phyloP scores from a whole-genome alignment of 2,113 vertebrate species.

The Rallus limicola region DNA sequence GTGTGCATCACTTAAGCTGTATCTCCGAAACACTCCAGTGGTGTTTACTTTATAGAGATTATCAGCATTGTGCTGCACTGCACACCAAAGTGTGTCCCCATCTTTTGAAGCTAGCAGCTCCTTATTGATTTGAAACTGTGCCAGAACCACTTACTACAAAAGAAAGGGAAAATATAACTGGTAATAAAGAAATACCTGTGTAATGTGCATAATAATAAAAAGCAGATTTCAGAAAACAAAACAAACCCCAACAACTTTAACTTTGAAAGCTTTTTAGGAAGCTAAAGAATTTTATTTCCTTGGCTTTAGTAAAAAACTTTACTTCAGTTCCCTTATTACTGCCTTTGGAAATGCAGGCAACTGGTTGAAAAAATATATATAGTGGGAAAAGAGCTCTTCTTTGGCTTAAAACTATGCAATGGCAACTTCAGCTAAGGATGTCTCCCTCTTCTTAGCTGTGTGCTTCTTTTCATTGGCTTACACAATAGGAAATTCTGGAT shows the following conservation, averaged over 20 bases:
- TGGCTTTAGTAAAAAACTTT: neutral
- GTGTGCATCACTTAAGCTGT: accelerated
- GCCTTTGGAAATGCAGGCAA: neutral
- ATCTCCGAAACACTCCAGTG: neutral
- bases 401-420: neutral
- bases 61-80: neutral
- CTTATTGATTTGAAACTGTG: neutral
- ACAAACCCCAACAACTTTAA: neutral
- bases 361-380: neutral
- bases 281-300: neutral
- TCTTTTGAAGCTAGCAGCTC: neutral
- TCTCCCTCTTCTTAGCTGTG: neutral
- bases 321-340: neutral
- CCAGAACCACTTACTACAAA: neutral
- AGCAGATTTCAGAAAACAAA: neutral
- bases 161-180: neutral
- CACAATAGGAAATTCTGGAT: neutral
- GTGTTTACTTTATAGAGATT: neutral
- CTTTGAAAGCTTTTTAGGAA: neutral
- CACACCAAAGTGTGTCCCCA: neutral
- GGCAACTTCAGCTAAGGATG: neutral
- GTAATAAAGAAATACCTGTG: neutral
- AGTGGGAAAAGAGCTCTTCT: neutral
- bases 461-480: neutral
- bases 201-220: neutral